These are phyloP conservation scores for Zeus faber DNA, from an alignment of 2,113 vertebrate species.

Conservation along the genomic window DNA sequence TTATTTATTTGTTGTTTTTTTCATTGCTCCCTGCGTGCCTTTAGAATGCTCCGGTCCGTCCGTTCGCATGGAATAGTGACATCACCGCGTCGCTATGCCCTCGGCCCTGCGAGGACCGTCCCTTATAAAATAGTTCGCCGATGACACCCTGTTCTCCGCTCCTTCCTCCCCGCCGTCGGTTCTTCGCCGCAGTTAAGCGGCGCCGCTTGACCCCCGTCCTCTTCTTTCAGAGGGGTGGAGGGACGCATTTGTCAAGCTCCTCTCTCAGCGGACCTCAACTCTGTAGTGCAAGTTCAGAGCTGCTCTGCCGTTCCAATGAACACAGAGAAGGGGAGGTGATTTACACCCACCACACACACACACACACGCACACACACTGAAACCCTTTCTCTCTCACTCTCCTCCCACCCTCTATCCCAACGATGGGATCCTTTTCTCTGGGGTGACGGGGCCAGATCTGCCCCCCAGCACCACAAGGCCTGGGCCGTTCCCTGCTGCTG, in stretches of 20 bases:
- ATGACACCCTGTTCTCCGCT: too few relatives aligned
- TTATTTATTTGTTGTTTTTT: too few relatives aligned
- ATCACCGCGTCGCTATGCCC: too few relatives aligned
- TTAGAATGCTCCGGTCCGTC: too few relatives aligned
- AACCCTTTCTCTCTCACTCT: conserved; percentile 3
- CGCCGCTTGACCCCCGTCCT: conserved; percentile 53
- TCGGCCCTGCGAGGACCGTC: too few relatives aligned
- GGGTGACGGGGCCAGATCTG: conserved; percentile 31
- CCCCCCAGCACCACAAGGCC: neutral
- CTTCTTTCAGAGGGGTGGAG: conserved; percentile 12
- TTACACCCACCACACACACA: conserved; percentile 26
- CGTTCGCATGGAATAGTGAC: too few relatives aligned
- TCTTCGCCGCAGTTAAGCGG: too few relatives aligned
- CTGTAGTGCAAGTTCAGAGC: conserved; percentile 48
- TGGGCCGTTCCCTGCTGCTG: neutral
- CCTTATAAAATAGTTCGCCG: too few relatives aligned
- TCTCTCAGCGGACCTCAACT: conserved; percentile 31
- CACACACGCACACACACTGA: neutral
- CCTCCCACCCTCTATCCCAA: conserved; percentile 23
- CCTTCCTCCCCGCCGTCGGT: too few relatives aligned
- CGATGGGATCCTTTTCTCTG: conserved; percentile 34
- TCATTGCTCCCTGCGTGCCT: too few relatives aligned
- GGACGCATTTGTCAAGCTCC: conserved; percentile 12
- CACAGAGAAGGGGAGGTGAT: conserved; percentile 27
- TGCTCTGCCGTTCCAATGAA: conserved; percentile 34